phyloP scores from a whole-genome alignment of 30 jellyfish, hydroid and myxozoan species.

The Clytia hemisphaerica region DNA sequence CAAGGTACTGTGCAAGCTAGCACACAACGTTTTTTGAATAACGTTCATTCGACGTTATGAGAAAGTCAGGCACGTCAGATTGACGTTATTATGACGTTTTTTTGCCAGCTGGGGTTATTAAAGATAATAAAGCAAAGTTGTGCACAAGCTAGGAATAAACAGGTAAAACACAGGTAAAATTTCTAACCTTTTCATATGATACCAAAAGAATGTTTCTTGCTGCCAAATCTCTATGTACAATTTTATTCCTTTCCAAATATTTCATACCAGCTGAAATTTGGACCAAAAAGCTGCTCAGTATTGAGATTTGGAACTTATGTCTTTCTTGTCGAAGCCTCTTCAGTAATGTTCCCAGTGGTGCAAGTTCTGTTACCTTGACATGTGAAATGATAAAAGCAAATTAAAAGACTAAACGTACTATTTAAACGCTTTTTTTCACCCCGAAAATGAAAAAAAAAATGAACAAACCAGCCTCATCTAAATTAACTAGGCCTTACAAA shows the following conservation, averaged over 20 bases:
- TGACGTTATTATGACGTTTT: too few species aligned
- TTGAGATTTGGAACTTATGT: constrained; percentile 75
- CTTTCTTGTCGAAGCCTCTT: constrained; percentile 76
- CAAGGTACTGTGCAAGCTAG: too few species aligned
- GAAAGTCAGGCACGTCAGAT: too few species aligned
- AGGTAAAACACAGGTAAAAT: too few species aligned
- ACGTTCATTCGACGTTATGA: too few species aligned
- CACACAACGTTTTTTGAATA: too few species aligned
- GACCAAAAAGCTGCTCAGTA: constrained; percentile 84
- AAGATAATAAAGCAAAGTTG: too few species aligned
- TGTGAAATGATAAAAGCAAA: background rate
- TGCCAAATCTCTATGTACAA: constrained; percentile 91
- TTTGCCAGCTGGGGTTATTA: too few species aligned
- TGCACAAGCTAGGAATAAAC: too few species aligned
- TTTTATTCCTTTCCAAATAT: constrained; percentile 64
- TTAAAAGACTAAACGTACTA: background rate
- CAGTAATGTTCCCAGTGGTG: constrained; percentile 82
- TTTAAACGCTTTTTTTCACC: background rate
- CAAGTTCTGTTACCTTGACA: constrained; percentile 85
- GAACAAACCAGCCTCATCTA: too few species aligned
- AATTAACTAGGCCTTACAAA: too few species aligned
- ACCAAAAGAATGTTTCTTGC: constrained; percentile 89
- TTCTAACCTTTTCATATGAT: constrained; percentile 93
- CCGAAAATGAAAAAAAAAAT: background rate
- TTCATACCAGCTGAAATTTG: constrained; percentile 96